These are phyloP conservation scores for Rhabdomys dilectus DNA, from an alignment of 2,113 vertebrate genomes.

Conservation along the genomic window DNA sequence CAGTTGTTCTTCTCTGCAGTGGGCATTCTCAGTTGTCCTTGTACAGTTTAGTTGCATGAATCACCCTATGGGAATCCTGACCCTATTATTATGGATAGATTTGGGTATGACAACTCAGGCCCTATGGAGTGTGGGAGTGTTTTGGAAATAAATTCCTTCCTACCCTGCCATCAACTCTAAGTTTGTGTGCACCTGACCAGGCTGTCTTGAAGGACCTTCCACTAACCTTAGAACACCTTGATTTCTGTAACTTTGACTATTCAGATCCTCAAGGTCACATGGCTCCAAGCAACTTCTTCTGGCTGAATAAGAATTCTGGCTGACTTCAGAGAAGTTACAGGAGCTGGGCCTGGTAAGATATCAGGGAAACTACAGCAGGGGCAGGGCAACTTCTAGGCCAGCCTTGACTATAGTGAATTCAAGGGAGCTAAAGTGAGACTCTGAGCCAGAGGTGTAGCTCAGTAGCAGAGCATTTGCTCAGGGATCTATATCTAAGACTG, in stretches of 20 bases:
- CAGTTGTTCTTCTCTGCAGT: slow-evolving; percentile 33
- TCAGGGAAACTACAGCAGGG: not conserved
- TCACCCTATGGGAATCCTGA: not conserved
- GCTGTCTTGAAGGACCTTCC: not conserved
- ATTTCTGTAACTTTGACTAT: not conserved
- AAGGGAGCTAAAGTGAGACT: not conserved
- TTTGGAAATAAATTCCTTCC: not conserved
- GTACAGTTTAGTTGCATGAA: not conserved
- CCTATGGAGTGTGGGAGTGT: not conserved
- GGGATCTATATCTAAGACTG: not conserved
- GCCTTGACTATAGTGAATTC: not conserved
- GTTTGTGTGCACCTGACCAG: not conserved
- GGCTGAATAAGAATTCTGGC: no score
- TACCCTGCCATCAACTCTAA: not conserved
- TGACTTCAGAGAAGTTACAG: not conserved
- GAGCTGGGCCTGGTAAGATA: not conserved
- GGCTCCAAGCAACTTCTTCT: not conserved
- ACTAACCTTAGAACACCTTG: not conserved
- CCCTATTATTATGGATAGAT: not conserved
- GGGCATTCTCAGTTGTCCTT: not conserved
- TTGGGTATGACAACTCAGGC: not conserved
- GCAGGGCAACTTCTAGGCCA: not conserved
- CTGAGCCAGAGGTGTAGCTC: not conserved
- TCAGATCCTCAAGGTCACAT: not conserved
- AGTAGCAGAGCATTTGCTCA: not conserved